phyloP scores from a whole-genome alignment of 2,888 invertebrate genomes.

The Pocota personata region DNA sequence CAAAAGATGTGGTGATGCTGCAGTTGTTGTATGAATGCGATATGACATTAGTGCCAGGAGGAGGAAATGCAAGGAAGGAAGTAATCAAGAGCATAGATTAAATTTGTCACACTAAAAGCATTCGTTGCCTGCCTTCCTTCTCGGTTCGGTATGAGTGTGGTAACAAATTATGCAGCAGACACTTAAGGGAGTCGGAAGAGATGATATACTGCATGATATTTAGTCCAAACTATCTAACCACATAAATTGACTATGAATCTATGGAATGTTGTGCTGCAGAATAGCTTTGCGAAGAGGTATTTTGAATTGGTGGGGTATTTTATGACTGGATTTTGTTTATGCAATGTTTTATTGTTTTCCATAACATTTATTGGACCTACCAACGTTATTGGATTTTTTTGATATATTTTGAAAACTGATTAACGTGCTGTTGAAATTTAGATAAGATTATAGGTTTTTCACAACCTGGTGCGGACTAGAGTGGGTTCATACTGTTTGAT shows the following conservation, averaged over 20 bases:
- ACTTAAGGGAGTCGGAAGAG: conserved; percentile 28
- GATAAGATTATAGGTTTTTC: neutral
- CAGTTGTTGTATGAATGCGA: conserved; percentile 38
- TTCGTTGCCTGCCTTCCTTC: conserved; percentile 33
- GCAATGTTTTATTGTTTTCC: neutral
- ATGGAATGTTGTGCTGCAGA: conserved; percentile 31
- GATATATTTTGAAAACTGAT: neutral
- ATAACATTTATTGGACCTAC: neutral
- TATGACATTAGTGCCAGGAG: conserved; percentile 45
- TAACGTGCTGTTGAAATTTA: neutral
- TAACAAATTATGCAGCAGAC: conserved; percentile 53
- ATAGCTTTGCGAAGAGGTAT: neutral
- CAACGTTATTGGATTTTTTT: neutral
- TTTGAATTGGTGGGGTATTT: neutral
- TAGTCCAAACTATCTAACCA: conserved; percentile 38
- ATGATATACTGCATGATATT: conserved; percentile 48
- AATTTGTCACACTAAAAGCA: conserved; percentile 68
- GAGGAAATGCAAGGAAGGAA: conserved; percentile 40
- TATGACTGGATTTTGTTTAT: neutral
- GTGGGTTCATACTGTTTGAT: neutral
- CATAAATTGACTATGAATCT: conserved; percentile 53
- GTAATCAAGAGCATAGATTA: conserved; percentile 63
- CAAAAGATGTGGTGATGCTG: neutral
- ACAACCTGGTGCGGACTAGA: neutral
- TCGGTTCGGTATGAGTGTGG: neutral